Evolutionary conservation across 2,113 vertebrate genomes (phyloP).

Genomic region (Alouatta palliata): DNA sequence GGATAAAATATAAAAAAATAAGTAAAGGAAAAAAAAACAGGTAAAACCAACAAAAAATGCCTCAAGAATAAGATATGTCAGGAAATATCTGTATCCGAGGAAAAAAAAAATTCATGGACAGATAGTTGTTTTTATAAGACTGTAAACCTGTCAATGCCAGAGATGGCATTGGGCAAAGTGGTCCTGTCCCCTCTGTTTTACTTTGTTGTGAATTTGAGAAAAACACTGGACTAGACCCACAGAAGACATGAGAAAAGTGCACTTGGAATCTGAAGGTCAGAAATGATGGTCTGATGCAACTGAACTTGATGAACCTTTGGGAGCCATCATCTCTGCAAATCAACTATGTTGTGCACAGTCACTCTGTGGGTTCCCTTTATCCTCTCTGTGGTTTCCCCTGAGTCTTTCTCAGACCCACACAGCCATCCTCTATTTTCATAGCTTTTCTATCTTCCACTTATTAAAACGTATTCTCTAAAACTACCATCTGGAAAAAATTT

Average conservation of each 20-base stretch:
- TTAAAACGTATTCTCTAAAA: slow-evolving; percentile 17
- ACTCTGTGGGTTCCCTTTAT: not conserved
- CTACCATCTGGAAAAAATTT: not conserved
- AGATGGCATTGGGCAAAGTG: not conserved
- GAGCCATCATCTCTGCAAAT: not conserved
- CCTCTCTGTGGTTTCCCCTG: not conserved
- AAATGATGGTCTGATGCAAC: not conserved
- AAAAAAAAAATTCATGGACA: not conserved
- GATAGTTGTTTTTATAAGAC: not conserved
- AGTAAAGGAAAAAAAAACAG: not conserved
- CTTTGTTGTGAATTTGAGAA: not conserved
- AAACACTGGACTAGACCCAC: not conserved
- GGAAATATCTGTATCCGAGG: not conserved
- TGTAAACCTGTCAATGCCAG: not conserved
- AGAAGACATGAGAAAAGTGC: not conserved
- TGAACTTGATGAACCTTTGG: not conserved
- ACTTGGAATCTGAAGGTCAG: not conserved
- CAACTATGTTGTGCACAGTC: not conserved
- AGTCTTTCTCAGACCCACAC: not conserved
- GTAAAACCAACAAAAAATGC: not conserved
- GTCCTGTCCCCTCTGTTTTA: not conserved
- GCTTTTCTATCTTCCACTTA: not conserved
- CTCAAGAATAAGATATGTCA: not conserved
- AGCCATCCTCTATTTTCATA: not conserved
- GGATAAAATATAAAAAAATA: not conserved